Base-by-base conservation (phyloP, 92 coral and sea anemone genomes). In the Bergia sp. region DNA sequence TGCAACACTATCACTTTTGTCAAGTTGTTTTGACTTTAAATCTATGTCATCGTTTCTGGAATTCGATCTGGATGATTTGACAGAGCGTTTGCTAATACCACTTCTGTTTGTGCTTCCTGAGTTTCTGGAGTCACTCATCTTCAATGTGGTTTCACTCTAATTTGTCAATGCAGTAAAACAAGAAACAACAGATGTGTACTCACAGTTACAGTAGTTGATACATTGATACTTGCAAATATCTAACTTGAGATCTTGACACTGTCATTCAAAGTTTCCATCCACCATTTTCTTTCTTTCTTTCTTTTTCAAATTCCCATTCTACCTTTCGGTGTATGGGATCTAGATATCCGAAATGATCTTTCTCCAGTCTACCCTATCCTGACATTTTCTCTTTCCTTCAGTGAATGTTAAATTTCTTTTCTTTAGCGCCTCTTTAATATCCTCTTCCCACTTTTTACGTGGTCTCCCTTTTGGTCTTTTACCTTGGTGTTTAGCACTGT, bases 401-500 rank as follows among this genome's bases (percentile, higher is more conserved):
- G 29, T 29, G 29, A 29, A 29, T 29, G 29, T 29, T 29, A 29
- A 29, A 29, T 29, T 29, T 29, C 29, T 29, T 29, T 29, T 29
- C 29, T 29, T 29, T 29, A 29, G 29, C 29, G 29, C 29, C 29
- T 29, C 29, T 29, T 29, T 29, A 0, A 29, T 29, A 29, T 29
- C 29, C 29, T 29, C 29, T 29, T 29, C 29, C 29, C 29, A 29
- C 29, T 29, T 29, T 29, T 29, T 29, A 29, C 29, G 29, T 29
- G 29, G 29, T 29, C 29, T 29, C 29, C 29, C 29, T 29, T 29
- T 29, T 29, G 73, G 73, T 67, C 73, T 67, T 67, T 67, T 67
- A 67, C 73, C 37, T 67, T 67, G 73, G 73, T 37, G 73, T 67
- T 67, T 67, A 67, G 73, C 73, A 67, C 73, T 67, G 73, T 67